A percentile compares a stretch with the other conserved stretches of the same genome.
Evolutionary conservation across 2,888 invertebrate species (phyloP).

Genomic region (Steinernema hermaphroditum): DNA sequence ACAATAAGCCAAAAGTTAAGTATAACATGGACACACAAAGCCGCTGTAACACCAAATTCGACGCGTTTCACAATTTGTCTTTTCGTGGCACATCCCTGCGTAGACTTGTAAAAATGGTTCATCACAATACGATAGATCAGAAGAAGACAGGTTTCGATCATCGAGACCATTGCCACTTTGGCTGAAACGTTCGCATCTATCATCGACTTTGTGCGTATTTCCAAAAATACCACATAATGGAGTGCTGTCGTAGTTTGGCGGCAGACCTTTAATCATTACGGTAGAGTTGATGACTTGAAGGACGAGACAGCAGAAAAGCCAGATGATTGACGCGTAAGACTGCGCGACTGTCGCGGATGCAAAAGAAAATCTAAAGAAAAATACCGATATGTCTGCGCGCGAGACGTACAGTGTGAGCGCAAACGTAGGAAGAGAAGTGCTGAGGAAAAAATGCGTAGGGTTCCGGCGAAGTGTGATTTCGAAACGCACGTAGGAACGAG

Average conservation of each 20-base stretch:
- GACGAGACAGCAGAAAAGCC: constrained; percentile 22
- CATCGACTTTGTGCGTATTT: not conserved
- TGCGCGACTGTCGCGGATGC: not conserved
- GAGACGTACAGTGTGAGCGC: not conserved
- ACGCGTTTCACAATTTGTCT: not conserved
- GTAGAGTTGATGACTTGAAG: constrained; percentile 14
- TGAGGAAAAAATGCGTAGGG: constrained; percentile 5
- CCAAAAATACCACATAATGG: constrained; percentile 26
- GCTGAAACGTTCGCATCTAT: constrained; percentile 13
- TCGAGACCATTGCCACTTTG: constrained; percentile 3
- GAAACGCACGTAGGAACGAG: constrained; percentile 23
- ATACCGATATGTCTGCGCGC: not conserved
- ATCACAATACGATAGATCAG: constrained; percentile 15
- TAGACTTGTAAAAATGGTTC: not conserved
- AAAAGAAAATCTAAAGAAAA: not conserved
- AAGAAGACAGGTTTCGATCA: constrained; percentile 18
- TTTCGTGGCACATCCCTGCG: not conserved
- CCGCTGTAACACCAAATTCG: not conserved
- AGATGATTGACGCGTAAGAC: constrained; percentile 11
- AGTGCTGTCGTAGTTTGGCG: constrained; percentile 22
- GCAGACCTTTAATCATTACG: constrained; percentile 12
- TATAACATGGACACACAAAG: not conserved
- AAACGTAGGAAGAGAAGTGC: constrained; percentile 2
- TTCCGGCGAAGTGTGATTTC: constrained; percentile 5
- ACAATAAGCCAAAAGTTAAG: constrained; percentile 21